Conservation (phyloP, 2,888 invertebrate genomes). For the Sinelater perroti region DNA sequence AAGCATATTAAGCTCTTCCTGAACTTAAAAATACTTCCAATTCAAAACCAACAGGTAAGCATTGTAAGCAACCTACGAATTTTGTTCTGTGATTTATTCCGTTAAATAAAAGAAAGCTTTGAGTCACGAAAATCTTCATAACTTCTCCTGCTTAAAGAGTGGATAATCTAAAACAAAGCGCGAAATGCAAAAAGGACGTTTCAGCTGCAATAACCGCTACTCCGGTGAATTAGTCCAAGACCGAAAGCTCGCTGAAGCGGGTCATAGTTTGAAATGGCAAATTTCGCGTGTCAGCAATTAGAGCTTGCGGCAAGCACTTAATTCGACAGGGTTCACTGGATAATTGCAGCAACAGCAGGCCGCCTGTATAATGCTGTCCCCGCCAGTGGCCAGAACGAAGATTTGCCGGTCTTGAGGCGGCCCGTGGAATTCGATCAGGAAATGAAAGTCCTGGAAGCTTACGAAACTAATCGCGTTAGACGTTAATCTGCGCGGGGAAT, state of each 20-base stretch:
- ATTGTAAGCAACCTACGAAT: too few species aligned
- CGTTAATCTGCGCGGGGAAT: not conserved
- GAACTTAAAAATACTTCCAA: too few species aligned
- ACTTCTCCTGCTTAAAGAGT: too few species aligned
- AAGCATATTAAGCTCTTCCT: too few species aligned
- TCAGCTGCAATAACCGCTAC: too few species aligned
- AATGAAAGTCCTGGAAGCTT: not conserved
- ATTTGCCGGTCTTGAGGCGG: not conserved
- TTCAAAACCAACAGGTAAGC: too few species aligned
- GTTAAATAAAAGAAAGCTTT: too few species aligned
- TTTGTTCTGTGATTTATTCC: too few species aligned
- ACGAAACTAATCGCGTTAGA: not conserved
- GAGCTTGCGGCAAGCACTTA: not conserved
- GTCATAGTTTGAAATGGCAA: not conserved
- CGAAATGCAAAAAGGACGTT: too few species aligned
- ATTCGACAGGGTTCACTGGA: not conserved
- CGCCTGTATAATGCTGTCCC: not conserved
- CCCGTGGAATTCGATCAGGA: not conserved
- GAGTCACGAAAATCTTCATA: too few species aligned
- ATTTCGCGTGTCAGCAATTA: conserved; percentile 4
- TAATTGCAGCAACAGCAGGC: conserved; percentile 1
- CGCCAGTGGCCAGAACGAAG: not conserved
- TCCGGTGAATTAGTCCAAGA: too few species aligned
- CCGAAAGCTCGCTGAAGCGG: not conserved
- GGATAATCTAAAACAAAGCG: too few species aligned